Percentiles rank a stretch among this genome's conserved stretches.
Evolutionary conservation across 2,888 invertebrate species (phyloP).

Genomic region (Melanotus villosus): DNA sequence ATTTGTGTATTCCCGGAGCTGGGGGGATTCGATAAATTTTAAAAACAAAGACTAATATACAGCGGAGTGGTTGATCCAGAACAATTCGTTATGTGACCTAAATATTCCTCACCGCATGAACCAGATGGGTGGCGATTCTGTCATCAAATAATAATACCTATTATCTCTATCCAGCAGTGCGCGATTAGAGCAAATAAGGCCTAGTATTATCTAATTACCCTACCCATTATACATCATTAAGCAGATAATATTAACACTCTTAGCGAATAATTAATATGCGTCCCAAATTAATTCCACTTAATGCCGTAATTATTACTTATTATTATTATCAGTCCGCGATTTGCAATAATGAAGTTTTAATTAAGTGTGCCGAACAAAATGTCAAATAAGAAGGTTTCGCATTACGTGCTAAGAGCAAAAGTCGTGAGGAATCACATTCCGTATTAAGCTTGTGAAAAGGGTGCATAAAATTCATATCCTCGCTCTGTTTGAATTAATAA

Average conservation of each 20-base stretch:
- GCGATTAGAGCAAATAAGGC: conserved; percentile 9
- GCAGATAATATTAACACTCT: conserved; percentile 1
- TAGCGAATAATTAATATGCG: conserved; percentile 1
- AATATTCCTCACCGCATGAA: conserved; percentile 13
- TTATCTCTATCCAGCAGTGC: conserved; percentile 14
- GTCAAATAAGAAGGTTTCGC: conserved; percentile 1
- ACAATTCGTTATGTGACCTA: conserved; percentile 13
- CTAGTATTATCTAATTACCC: conserved; percentile 2
- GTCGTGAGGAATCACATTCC: not conserved
- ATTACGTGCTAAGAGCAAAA: conserved; percentile 15
- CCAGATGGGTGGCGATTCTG: conserved; percentile 22
- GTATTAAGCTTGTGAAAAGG: conserved; percentile 13
- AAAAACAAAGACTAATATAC: conserved; percentile 19
- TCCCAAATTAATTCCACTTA: conserved; percentile 13
- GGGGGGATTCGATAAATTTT: not conserved
- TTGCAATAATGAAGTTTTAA: conserved; percentile 22
- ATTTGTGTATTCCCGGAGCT: not conserved
- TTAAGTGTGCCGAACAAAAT: conserved; percentile 2
- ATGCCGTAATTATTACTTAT: not conserved
- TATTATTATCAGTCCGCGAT: conserved; percentile 1
- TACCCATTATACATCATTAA: conserved; percentile 13
- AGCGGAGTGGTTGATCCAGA: not conserved
- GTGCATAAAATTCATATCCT: conserved; percentile 25
- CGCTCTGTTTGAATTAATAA: conserved; percentile 18
- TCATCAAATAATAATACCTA: conserved; percentile 25